Evolutionary conservation across 1,140 invertebrate genomes (phyloP).

Genomic region (Acromyrmex echinatior): DNA sequence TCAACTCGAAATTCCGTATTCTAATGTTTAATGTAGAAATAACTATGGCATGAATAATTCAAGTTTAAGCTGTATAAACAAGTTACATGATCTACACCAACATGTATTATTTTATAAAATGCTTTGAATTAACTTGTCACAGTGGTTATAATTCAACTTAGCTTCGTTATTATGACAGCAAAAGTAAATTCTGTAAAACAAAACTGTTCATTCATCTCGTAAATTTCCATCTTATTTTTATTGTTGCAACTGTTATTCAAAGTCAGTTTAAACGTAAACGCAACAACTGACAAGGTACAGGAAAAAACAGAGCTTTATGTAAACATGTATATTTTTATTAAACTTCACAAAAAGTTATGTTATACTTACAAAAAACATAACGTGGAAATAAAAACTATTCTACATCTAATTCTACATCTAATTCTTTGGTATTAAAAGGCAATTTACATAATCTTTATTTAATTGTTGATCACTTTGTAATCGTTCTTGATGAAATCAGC

Average conservation of each 20-base stretch:
- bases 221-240: slow-evolving; percentile 1
- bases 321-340: neutral
- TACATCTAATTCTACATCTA: neutral
- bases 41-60: neutral
- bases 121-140: neutral
- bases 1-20: neutral
- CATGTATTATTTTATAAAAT: neutral
- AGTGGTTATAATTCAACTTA: neutral
- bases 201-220: slow-evolving; percentile 4
- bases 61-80: slow-evolving; percentile 2
- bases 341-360: neutral
- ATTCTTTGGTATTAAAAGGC: neutral
- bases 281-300: neutral
- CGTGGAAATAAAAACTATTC: no score
- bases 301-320: neutral
- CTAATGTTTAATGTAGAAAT: neutral
- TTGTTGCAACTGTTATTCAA: no score
- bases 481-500: slow-evolving; percentile 87
- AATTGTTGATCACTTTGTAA: neutral
- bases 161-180: neutral
- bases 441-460: neutral
- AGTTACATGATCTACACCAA: neutral
- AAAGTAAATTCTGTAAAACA: slow-evolving; percentile 2
- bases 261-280: neutral
- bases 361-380: neutral